Conservation (phyloP, 1,140 invertebrate species). For the Trachelipus rathkii region DNA sequence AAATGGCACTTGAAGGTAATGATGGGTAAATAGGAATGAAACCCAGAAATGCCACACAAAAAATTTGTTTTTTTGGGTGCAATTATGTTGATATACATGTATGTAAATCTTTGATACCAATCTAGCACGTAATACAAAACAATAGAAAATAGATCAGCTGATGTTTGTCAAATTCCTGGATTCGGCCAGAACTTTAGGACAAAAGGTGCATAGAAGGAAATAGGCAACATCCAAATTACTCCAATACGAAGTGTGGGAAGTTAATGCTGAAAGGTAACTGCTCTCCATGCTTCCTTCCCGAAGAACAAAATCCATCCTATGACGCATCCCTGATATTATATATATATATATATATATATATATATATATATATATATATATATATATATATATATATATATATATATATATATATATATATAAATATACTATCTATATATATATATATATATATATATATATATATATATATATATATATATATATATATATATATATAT, state of each 20-base stretch:
- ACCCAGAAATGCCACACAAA: too few species aligned
- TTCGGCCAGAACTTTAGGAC: not conserved
- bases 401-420: slow-evolving; percentile 10
- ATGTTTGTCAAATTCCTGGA: not conserved
- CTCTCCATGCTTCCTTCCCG: slow-evolving; percentile 55
- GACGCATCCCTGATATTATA: slow-evolving; percentile 48
- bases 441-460: slow-evolving; percentile 3
- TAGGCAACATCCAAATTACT: slow-evolving; percentile 64
- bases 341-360: slow-evolving; percentile 9
- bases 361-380: slow-evolving; percentile 14
- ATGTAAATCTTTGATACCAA: too few species aligned
- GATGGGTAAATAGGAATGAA: too few species aligned
- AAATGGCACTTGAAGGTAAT: too few species aligned
- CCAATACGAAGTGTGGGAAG: slow-evolving; percentile 70
- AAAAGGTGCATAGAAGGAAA: slow-evolving; percentile 56
- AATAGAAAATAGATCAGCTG: too few species aligned
- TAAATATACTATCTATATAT: slow-evolving; percentile 14
- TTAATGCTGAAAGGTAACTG: slow-evolving; percentile 63
- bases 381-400: slow-evolving; percentile 11
- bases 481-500: not conserved
- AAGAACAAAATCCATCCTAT: slow-evolving; percentile 64
- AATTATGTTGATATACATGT: too few species aligned
- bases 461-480: not conserved
- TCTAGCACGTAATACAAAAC: too few species aligned
- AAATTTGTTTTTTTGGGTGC: too few species aligned